Evolutionary conservation across 2,888 invertebrate genomes (phyloP), one percentile per base, ranked within the genome.

Genomic region (Drosophila bunnanda): DNA sequence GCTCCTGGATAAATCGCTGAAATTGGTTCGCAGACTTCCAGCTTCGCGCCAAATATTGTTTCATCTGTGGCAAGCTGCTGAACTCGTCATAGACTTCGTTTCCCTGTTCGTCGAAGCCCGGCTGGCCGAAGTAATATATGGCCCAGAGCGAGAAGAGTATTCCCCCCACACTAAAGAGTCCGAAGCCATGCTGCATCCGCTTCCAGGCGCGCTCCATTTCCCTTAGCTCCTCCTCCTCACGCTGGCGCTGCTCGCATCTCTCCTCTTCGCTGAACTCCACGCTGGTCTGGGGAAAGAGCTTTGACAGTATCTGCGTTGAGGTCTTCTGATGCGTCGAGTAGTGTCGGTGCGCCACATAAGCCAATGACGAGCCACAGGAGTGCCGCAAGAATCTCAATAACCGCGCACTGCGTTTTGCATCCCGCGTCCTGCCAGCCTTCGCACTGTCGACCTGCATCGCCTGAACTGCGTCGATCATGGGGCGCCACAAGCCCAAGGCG

Each of bases 1-100:
- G 99, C 92, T 99, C 98, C 91, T 97, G 95, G 72, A 98, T 96
- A 93, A 96, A 95, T 92, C 95, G 95, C 88, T 95, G 95, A 86
- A 95, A 96, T 82, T 95, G 95, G 36, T 94, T 94, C n/a, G 96
- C 92, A 76, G 96, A 95, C 77, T 94, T 95, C 93, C 94, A 94
- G 48, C 96, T 94, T 56, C 97, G 93, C 66, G 94, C 94, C 28
- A 96, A 91, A 83, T 96, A 95, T 91, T 96, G 96, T 80, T 95
- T 92, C 12, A 94, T 93, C 0, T 93, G 81, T 0, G 97, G 96
- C 89, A 95, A 91, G 50, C 94, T 90, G 46, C 95, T 94, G 91
- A 95, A 97, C 92, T 96, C 96, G 91, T 97, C 96, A 75, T 94
- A 93, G 2, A 97, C 93, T 12, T 94, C 82, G 57, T 95, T 93